Evolutionary conservation across 2,113 vertebrate genomes (phyloP).

Genomic region (Aspidoscelis tigris): DNA sequence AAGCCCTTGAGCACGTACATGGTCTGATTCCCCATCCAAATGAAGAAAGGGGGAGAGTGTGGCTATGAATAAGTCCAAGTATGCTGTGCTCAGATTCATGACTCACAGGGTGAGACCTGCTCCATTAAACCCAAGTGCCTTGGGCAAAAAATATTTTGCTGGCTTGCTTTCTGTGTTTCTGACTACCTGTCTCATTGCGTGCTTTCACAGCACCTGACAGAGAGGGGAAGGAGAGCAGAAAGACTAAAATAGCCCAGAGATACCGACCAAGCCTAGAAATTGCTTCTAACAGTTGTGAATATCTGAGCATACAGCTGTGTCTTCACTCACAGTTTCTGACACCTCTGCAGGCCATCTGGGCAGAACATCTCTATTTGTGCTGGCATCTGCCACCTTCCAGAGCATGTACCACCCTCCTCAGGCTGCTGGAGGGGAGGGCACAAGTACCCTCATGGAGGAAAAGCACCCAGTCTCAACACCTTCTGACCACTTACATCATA

Average conservation of each 20-base stretch:
- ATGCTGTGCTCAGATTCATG: neutral
- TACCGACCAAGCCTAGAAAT: neutral
- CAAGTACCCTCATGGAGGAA: too few species aligned
- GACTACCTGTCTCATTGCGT: neutral
- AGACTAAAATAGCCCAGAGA: neutral
- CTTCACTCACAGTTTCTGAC: neutral
- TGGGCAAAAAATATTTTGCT: neutral
- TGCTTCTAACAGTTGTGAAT: neutral
- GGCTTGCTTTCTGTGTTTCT: neutral
- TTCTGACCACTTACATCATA: too few species aligned
- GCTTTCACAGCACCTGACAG: neutral
- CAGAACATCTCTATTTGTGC: too few species aligned
- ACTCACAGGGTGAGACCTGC: neutral
- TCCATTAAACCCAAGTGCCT: neutral
- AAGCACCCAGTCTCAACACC: too few species aligned
- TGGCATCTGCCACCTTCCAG: too few species aligned
- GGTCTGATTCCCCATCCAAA: neutral
- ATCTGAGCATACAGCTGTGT: neutral
- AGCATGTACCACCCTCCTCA: too few species aligned
- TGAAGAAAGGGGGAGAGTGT: neutral
- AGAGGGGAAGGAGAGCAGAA: neutral
- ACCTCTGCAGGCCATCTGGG: too few species aligned
- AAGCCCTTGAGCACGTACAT: neutral
- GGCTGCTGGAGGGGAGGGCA: too few species aligned
- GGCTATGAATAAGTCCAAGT: neutral